Percentiles rank a stretch among this genome's conserved stretches.
Conservation (phyloP, 2,113 vertebrate genomes). For the Callipepla californica region DNA sequence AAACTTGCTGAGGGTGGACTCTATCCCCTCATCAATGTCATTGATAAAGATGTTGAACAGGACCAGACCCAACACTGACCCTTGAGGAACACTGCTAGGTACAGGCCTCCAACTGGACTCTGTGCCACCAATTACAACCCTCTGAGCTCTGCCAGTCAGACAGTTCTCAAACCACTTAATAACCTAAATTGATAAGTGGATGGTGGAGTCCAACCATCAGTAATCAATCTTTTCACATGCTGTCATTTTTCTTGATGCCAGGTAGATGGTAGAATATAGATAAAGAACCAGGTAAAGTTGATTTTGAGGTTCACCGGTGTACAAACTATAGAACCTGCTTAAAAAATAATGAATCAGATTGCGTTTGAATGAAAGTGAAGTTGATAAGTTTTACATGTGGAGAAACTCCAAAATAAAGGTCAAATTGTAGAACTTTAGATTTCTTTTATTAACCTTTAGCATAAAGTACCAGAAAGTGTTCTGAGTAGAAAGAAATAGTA, state of each 20-base stretch:
- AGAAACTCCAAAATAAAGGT: neutral
- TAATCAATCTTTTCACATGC: neutral
- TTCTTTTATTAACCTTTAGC: neutral
- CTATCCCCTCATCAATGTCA: too few relatives aligned
- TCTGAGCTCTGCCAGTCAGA: too few relatives aligned
- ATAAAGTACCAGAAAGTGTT: neutral
- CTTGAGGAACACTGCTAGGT: too few relatives aligned
- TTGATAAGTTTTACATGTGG: neutral
- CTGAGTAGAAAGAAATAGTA: neutral
- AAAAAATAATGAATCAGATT: neutral
- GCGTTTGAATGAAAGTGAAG: neutral
- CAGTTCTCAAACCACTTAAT: too few relatives aligned
- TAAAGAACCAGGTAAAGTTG: neutral
- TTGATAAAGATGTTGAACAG: too few relatives aligned
- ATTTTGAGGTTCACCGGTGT: neutral
- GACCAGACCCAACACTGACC: too few relatives aligned
- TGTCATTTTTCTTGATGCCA: neutral
- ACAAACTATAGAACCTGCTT: neutral
- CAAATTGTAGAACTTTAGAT: neutral
- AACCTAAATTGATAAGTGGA: too few relatives aligned
- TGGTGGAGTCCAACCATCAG: neutral
- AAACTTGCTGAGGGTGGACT: too few relatives aligned
- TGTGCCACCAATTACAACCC: too few relatives aligned
- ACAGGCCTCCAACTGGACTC: too few relatives aligned
- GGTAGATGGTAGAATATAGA: neutral